Conservation (phyloP, 2,113 vertebrate genomes). For the Salminus brasiliensis region DNA sequence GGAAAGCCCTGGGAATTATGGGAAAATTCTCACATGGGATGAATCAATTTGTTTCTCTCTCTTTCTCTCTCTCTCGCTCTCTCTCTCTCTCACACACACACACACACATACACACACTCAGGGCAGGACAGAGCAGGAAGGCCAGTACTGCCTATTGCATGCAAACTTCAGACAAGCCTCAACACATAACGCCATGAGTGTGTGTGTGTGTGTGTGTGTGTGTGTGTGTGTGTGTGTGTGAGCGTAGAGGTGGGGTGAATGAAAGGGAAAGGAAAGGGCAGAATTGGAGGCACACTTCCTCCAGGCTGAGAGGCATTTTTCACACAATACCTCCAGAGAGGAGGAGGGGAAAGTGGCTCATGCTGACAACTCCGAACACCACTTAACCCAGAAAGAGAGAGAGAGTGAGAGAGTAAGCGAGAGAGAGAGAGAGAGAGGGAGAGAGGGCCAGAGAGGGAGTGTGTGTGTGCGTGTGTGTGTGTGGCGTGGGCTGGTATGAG, state of each 20-base stretch:
- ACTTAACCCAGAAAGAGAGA: no score
- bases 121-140: slow-evolving; percentile 5
- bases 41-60: background rate
- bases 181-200: slow-evolving; percentile 10
- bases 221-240: background rate
- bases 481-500: no score
- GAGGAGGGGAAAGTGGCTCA: background rate
- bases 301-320: background rate
- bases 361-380: background rate
- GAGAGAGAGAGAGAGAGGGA: slow-evolving; percentile 10
- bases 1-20: slow-evolving; percentile 31
- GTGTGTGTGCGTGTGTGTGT: background rate
- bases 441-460: background rate
- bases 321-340: background rate
- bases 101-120: background rate
- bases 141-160: background rate
- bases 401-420: background rate
- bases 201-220: slow-evolving; percentile 8
- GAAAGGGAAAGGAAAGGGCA: slow-evolving; percentile 38
- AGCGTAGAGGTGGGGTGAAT: background rate
- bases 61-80: background rate
- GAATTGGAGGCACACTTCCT: background rate
- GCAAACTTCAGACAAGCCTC: slow-evolving; percentile 18
- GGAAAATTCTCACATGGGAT: slow-evolving; percentile 21
- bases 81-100: background rate